Percentiles rank a stretch among this genome's conserved stretches.
These are phyloP conservation scores for Bos javanicus DNA, from an alignment of 2,113 vertebrate species.

Conservation along the genomic window DNA sequence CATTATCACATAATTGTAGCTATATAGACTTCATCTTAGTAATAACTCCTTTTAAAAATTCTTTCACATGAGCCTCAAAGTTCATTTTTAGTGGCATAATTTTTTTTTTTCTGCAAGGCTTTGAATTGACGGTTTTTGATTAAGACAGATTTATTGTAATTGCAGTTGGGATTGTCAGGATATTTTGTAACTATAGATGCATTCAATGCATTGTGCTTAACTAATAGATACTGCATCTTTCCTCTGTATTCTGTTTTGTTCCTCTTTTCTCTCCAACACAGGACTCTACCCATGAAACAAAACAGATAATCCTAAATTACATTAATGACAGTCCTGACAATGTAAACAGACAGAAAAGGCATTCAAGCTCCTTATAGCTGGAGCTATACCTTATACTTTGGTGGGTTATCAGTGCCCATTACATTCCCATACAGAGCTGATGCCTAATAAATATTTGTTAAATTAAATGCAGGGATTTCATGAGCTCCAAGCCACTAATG, in stretches of 20 bases:
- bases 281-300: background rate
- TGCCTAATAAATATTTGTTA: slow-evolving; percentile 37
- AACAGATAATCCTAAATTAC: background rate
- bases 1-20: background rate
- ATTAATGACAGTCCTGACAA: background rate
- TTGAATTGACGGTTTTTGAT: slow-evolving; percentile 2
- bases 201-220: background rate
- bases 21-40: background rate
- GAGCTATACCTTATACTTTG: background rate
- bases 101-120: background rate
- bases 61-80: background rate
- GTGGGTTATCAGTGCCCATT: background rate
- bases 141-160: slow-evolving; percentile 5
- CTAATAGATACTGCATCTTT: background rate
- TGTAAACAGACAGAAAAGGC: slow-evolving; percentile 3
- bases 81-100: slow-evolving; percentile 14
- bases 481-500: slow-evolving; percentile 24
- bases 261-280: slow-evolving; percentile 27
- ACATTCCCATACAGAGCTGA: background rate
- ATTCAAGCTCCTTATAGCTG: background rate
- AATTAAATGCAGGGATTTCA: slow-evolving; percentile 34
- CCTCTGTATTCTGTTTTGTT: background rate
- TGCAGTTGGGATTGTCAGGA: background rate
- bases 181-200: slow-evolving; percentile 24
- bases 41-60: slow-evolving; percentile 9